phyloP scores from a whole-genome alignment of 2,797 vertebrate genomes.

The Oreochromis grahami region DNA sequence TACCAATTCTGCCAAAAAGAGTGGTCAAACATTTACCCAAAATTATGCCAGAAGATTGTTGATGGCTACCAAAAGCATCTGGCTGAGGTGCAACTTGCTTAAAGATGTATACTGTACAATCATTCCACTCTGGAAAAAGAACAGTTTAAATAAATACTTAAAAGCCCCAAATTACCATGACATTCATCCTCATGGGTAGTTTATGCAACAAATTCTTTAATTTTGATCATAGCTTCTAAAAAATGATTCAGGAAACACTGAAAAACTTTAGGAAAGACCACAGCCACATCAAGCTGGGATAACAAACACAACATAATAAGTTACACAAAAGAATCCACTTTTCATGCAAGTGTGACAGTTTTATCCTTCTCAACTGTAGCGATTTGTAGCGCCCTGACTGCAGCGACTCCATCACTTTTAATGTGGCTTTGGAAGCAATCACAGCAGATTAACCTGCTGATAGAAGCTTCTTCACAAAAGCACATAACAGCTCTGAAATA shows the following conservation, averaged over 20 bases:
- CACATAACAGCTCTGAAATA: neutral
- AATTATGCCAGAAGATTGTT: neutral
- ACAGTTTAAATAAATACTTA: neutral
- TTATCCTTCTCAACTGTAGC: neutral
- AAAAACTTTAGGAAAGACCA: neutral
- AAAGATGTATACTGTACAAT: neutral
- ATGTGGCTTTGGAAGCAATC: neutral
- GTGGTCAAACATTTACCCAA: neutral
- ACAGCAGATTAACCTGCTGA: neutral
- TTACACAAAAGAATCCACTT: neutral
- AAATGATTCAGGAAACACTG: neutral
- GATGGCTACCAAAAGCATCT: neutral
- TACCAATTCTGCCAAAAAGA: neutral
- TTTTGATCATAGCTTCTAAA: neutral
- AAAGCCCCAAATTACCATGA: neutral
- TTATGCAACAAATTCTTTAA: neutral
- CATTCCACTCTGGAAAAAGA: neutral
- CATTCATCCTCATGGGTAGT: neutral
- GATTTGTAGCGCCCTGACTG: neutral
- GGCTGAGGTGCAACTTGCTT: neutral
- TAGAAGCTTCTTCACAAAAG: neutral
- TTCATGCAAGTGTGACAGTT: neutral
- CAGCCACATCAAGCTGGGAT: neutral
- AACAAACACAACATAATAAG: neutral
- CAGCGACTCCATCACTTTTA: neutral